Percentiles rank a stretch among this genome's conserved stretches.
Conservation (phyloP, 2,797 vertebrate genomes). For the Microchirus variegatus region DNA sequence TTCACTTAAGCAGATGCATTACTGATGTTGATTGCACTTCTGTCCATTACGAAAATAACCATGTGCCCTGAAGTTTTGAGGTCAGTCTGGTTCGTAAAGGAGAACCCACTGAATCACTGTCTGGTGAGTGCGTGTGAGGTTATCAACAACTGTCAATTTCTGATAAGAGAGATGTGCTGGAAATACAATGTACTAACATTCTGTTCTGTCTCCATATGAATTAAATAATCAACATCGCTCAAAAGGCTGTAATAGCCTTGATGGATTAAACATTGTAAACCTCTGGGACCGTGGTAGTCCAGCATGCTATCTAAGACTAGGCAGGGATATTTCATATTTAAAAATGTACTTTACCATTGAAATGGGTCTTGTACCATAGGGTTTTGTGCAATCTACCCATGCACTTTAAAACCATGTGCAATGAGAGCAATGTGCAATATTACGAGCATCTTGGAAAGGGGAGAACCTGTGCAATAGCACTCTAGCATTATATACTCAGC, state of each 20-base stretch:
- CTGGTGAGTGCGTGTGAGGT: slow-evolving; percentile 16
- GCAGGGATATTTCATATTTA: not conserved
- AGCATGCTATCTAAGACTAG: not conserved
- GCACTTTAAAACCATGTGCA: too few species aligned
- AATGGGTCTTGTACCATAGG: too few species aligned
- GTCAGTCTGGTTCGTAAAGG: slow-evolving; percentile 35
- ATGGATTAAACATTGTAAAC: not conserved
- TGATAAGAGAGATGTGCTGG: slow-evolving; percentile 8
- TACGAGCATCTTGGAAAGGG: too few species aligned
- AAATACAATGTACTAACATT: slow-evolving; percentile 6
- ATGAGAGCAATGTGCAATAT: too few species aligned
- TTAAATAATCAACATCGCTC: not conserved
- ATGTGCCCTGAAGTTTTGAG: slow-evolving; percentile 28
- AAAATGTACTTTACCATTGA: not conserved
- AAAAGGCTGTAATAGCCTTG: slow-evolving; percentile 5
- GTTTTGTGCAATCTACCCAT: too few species aligned
- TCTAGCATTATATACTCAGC: too few species aligned
- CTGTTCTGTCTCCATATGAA: not conserved
- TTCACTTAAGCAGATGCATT: slow-evolving; percentile 23
- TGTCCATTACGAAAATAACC: slow-evolving; percentile 50
- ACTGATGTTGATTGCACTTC: slow-evolving; percentile 16
- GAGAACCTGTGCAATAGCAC: too few species aligned
- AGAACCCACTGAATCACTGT: slow-evolving; percentile 27
- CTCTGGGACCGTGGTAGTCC: not conserved
- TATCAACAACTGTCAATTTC: not conserved